Percentiles rank a stretch among this genome's conserved stretches.
Conservation (phyloP, 2,113 vertebrate genomes). For the Seriola quinqueradiata region DNA sequence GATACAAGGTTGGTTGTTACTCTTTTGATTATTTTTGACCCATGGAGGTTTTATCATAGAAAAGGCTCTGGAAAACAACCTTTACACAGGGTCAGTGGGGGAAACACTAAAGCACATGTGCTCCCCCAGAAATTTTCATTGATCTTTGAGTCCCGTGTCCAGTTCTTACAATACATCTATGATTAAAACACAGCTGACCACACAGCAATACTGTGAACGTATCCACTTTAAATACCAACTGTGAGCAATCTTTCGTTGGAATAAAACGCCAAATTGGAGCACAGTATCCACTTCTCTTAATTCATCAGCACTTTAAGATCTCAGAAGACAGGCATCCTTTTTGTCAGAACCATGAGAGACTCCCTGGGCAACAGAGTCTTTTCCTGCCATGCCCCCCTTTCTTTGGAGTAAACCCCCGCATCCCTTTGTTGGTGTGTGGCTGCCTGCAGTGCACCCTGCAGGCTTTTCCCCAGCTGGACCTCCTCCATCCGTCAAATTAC, state of each 20-base stretch:
- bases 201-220: too few relatives aligned
- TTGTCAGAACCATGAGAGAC: not conserved
- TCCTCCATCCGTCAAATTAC: not conserved
- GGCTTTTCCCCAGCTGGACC: not conserved
- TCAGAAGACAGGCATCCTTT: not conserved
- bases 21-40: too few relatives aligned
- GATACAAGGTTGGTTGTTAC: too few relatives aligned
- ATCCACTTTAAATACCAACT: not conserved
- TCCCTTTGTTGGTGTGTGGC: too few relatives aligned
- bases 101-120: too few relatives aligned
- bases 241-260: not conserved
- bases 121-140: too few relatives aligned
- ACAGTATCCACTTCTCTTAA: not conserved
- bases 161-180: too few relatives aligned
- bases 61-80: too few relatives aligned
- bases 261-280: not conserved
- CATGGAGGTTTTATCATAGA: too few relatives aligned
- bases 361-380: not conserved
- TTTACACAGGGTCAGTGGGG: too few relatives aligned
- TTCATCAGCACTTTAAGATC: not conserved
- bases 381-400: not conserved
- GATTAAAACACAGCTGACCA: too few relatives aligned
- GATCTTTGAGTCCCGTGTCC: too few relatives aligned
- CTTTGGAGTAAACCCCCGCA: slow-evolving; percentile 1
- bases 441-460: not conserved